Evolutionary conservation across 2,888 invertebrate species (phyloP).

Genomic region (Yponomeuta sedellus): DNA sequence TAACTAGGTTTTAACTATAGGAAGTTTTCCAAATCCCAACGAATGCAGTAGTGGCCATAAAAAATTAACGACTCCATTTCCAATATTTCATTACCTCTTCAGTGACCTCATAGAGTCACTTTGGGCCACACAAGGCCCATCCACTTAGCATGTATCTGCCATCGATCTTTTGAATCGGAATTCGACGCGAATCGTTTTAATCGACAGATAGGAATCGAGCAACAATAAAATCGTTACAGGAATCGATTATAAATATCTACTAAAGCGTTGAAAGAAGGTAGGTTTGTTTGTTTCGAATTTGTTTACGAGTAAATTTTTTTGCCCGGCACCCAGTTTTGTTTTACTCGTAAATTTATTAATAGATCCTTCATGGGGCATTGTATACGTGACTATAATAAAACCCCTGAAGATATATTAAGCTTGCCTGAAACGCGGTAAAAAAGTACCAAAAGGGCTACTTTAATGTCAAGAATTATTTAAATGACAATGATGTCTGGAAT

Average conservation of each 20-base stretch:
- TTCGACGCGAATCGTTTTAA: slow-evolving; percentile 35
- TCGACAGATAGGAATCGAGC: slow-evolving; percentile 33
- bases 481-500: too few species aligned
- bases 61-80: background rate
- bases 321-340: too few species aligned
- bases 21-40: slow-evolving; percentile 20
- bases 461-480: too few species aligned
- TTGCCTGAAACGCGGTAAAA: too few species aligned
- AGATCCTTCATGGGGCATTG: too few species aligned
- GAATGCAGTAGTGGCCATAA: background rate
- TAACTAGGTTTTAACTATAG: background rate
- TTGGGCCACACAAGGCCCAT: slow-evolving; percentile 42
- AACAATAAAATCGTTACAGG: slow-evolving; percentile 30
- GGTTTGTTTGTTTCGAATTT: background rate
- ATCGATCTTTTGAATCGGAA: slow-evolving; percentile 32
- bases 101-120: background rate
- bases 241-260: slow-evolving; percentile 36
- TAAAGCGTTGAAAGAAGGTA: background rate
- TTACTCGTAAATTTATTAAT: too few species aligned
- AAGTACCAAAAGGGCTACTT: too few species aligned
- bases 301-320: too few species aligned
- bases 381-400: too few species aligned
- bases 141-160: slow-evolving; percentile 31
- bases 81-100: background rate
- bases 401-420: too few species aligned